Evolutionary conservation across 2,888 invertebrate species (phyloP), one percentile per base, ranked within the genome.

Genomic region (Papilio elwesi): DNA sequence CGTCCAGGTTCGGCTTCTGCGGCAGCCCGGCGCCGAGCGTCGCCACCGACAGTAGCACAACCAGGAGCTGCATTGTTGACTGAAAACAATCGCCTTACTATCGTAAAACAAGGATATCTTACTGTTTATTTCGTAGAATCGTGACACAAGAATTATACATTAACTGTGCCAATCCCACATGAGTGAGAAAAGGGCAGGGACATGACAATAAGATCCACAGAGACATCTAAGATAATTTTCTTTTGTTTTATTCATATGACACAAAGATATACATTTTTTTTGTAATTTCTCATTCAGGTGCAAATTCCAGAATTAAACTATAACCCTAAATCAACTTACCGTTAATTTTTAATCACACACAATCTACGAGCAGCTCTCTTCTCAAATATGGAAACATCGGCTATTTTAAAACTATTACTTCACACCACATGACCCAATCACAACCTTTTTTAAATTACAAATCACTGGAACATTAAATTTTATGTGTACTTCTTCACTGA

Each of bases 1-100:
- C 94, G 74, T 96, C 96, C 80, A 95, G 90, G 84, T 96, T 96
- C 15, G 96, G 96, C 85, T 96, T 96, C 88, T 96, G 96, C 0
- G 92, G 91, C 16, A 81, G 73, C 0, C 83, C 88, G 53, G 78
- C 80, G 76, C 78, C 79, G 16, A 75, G 75, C 51, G 73, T 66
- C 59, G 74, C 68, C 69, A 76, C 16, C 10, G 67, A 74, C 79
- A 87, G 76, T 52, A 89, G 74, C 2, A 85, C 72, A 26, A 89
- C 74, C 69, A 77, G 43, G 4, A 43, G 9, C 43, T 9, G 51
- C 73, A 78, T 70, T 87, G 36, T 12, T 57, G 36, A 10, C 57
- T 66, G 13, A 3, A 36, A 48, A 49, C 10, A 62, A 26, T 26
- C 26, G 4, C 26, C 26, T 26, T 26, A 26, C 26, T 26, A 26